Percentiles rank a stretch among this genome's conserved stretches.
Evolutionary conservation across 2,888 invertebrate genomes (phyloP).

Genomic region (Nineta flava): DNA sequence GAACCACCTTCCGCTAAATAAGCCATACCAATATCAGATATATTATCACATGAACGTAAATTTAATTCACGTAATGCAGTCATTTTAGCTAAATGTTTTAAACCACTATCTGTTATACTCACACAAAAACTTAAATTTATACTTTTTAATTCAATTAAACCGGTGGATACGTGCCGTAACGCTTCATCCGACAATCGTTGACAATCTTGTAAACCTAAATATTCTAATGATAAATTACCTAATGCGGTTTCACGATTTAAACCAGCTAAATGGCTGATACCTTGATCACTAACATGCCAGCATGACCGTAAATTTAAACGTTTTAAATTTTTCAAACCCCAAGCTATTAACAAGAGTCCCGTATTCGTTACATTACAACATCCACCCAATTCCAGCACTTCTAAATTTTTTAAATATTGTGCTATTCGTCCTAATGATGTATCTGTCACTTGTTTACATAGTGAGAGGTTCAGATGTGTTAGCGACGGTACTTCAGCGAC

Average conservation of each 20-base stretch:
- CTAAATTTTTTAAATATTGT: conserved; percentile 68
- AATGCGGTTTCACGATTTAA: conserved; percentile 42
- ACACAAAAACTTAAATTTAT: conserved; percentile 91
- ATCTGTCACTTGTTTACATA: conserved; percentile 94
- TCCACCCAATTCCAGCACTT: conserved; percentile 78
- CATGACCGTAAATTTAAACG: conserved; percentile 80
- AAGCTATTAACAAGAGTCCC: conserved; percentile 70
- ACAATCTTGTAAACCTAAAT: conserved; percentile 85
- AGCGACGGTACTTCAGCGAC: conserved; percentile 59
- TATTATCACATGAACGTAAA: conserved; percentile 82
- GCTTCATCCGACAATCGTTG: conserved; percentile 87
- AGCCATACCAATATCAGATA: conserved; percentile 82
- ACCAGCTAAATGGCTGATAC: conserved; percentile 76
- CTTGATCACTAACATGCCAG: conserved; percentile 82
- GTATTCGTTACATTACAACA: conserved; percentile 84
- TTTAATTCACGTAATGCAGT: conserved; percentile 71
- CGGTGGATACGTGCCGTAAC: conserved; percentile 67
- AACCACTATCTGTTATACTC: conserved; percentile 82
- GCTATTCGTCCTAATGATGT: conserved; percentile 72
- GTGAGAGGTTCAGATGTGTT: conserved; percentile 67
- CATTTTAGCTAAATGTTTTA: conserved; percentile 77
- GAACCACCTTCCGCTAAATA: conserved; percentile 82
- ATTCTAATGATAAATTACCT: conserved; percentile 64
- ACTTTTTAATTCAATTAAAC: conserved; percentile 63
- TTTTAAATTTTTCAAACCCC: conserved; percentile 72